A percentile compares a stretch with the other conserved stretches of the same genome.
Evolutionary conservation across 2,113 vertebrate species (phyloP).

Genomic region (Tupaia tana): DNA sequence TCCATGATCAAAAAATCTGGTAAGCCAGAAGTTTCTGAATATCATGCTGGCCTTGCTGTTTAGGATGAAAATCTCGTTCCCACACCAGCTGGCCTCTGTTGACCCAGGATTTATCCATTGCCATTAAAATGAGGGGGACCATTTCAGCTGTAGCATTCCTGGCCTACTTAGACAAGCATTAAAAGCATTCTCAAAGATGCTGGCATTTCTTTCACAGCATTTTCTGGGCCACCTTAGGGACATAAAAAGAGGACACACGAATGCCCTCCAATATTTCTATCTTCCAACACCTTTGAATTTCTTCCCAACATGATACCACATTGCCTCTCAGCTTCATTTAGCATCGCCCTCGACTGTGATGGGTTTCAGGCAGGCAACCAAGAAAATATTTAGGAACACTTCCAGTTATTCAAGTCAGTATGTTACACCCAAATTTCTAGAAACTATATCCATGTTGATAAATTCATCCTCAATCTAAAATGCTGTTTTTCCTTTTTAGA

Average conservation of each 20-base stretch:
- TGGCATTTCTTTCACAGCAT: neutral
- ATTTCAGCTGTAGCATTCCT: neutral
- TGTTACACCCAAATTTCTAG: constrained; percentile 34
- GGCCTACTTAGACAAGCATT: neutral
- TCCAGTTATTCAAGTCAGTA: neutral
- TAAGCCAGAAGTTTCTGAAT: neutral
- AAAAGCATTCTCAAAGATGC: neutral
- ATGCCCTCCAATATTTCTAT: neutral
- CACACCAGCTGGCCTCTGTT: neutral
- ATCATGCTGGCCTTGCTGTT: neutral
- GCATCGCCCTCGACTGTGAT: neutral
- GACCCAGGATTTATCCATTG: neutral
- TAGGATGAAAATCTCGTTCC: neutral
- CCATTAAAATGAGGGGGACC: neutral
- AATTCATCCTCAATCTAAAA: constrained; percentile 37
- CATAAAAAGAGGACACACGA: neutral
- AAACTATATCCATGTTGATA: neutral
- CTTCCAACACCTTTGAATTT: neutral
- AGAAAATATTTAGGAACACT: constrained; percentile 41
- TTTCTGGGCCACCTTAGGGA: neutral
- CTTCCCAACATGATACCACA: neutral
- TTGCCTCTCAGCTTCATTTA: neutral
- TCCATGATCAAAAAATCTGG: neutral
- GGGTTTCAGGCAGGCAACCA: neutral
- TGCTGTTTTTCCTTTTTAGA: neutral